These are phyloP conservation scores for Trichopria drosophilae DNA, from an alignment of 2,888 invertebrate genomes.

Conservation along the genomic window DNA sequence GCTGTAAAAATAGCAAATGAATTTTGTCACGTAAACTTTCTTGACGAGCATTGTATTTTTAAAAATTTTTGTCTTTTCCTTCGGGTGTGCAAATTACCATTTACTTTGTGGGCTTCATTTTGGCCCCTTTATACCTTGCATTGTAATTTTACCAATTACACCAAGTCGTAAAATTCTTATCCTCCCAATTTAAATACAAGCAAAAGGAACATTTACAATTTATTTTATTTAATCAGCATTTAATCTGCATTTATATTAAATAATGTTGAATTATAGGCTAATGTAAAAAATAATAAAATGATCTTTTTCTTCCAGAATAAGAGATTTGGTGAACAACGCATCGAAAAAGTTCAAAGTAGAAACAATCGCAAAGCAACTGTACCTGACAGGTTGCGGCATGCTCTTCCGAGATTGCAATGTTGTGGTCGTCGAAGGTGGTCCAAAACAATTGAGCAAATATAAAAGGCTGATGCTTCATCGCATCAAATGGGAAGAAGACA, in stretches of 20 bases:
- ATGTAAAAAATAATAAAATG: not conserved
- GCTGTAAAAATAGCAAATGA: too few relatives aligned
- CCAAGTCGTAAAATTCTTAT: too few relatives aligned
- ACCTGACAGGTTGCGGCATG: slow-evolving; percentile 93
- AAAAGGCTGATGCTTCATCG: slow-evolving; percentile 89
- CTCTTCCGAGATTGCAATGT: slow-evolving; percentile 96
- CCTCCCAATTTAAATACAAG: too few relatives aligned
- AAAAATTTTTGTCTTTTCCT: too few relatives aligned
- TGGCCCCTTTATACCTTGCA: too few relatives aligned
- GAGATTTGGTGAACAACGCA: slow-evolving; percentile 82
- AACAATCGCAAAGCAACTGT: slow-evolving; percentile 93
- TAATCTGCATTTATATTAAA: slow-evolving; percentile 5
- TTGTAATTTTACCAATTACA: too few relatives aligned
- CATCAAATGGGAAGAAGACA: slow-evolving; percentile 96
- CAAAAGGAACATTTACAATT: too few relatives aligned
- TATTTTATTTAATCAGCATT: not conserved
- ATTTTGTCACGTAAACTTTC: too few relatives aligned
- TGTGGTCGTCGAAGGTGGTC: slow-evolving; percentile 96
- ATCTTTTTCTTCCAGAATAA: slow-evolving; percentile 65
- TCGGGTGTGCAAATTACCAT: too few relatives aligned
- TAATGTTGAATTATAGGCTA: not conserved
- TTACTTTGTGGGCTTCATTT: too few relatives aligned
- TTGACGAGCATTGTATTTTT: too few relatives aligned
- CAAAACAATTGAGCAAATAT: slow-evolving; percentile 94
- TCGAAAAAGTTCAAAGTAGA: slow-evolving; percentile 98